Base-by-base conservation (phyloP, 2,888 invertebrate genomes). In the Apotomis capreana region DNA sequence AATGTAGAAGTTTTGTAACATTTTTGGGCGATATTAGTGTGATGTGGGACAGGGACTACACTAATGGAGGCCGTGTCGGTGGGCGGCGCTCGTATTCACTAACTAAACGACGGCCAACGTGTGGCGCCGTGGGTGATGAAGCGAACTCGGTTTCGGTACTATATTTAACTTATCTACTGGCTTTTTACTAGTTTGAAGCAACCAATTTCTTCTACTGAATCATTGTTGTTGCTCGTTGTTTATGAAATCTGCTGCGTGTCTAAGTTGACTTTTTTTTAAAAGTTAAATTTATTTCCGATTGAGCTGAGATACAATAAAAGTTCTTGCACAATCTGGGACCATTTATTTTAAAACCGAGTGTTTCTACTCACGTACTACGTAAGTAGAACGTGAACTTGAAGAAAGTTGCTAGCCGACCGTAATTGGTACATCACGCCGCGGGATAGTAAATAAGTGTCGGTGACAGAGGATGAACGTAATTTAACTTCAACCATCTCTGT, bases 361-460 rank as follows among this genome's bases (percentile, higher is more conserved):
- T 60, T 6, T 37, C 36, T 5, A 13, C 5, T 40, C 54, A 55
- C 40, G 15, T 64, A 37, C 10, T 15, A 26, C 44, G 54, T 37
- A 49, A 63, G 40, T 40, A 55, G 5, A 55, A 62, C 40, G 4
- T 57, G 62, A 57, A 44, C 69, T 58, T 63, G 59, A 57, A 63
- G 68, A 69, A 69, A 61, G 55, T 64, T 70, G 44, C 63, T 52
- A 54, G 75, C 76, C 78, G 78, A 76, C 74, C 76, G 78, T 77
- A 81, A 80, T 80, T 80, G 78, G 80, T 78, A 78, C 78, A 76
- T 78, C 77, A 79, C 78, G 77, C 75, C 84, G 81, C 81, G 77
- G 77, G 75, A 82, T 81, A 82, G 78, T 82, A 81, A 84, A 81
- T 80, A 82, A 81, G 74, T 78, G 75, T 54, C 69, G 74, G 74